phyloP scores from a whole-genome alignment of 2,113 vertebrate genomes.

The Rattus rattus region DNA sequence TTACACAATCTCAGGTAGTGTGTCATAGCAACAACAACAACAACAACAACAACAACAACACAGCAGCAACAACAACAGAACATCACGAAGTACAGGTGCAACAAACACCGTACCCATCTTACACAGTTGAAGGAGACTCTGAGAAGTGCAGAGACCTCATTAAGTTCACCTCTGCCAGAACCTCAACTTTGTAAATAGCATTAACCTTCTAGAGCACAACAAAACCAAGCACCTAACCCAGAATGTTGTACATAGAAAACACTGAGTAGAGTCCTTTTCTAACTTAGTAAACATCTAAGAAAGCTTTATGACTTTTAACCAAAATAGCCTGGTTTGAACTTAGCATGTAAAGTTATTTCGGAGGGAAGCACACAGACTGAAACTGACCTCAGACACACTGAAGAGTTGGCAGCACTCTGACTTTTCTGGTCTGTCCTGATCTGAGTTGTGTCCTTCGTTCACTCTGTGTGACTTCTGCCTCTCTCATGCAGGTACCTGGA shows the following conservation, averaged over 20 bases:
- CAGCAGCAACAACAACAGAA: too few species aligned
- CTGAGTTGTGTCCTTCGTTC: neutral
- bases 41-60: too few species aligned
- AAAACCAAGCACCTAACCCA: neutral
- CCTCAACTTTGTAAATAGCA: neutral
- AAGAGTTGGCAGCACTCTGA: neutral
- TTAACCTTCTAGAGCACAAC: neutral
- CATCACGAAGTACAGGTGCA: neutral
- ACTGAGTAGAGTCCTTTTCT: neutral
- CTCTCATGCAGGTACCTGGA: fast-evolving
- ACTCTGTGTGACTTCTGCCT: too few species aligned
- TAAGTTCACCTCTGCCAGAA: neutral
- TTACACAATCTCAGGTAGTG: neutral
- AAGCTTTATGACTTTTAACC: neutral
- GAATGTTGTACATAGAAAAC: neutral
- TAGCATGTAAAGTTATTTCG: neutral
- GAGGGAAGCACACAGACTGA: neutral
- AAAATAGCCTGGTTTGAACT: neutral
- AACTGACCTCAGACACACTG: neutral
- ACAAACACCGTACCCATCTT: neutral
- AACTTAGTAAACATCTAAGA: neutral
- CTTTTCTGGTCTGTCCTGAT: neutral
- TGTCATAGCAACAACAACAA: neutral
- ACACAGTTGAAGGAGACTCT: neutral
- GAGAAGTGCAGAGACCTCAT: neutral